Conservation (phyloP, 2,797 vertebrate genomes). For the Danio aesculapii region DNA sequence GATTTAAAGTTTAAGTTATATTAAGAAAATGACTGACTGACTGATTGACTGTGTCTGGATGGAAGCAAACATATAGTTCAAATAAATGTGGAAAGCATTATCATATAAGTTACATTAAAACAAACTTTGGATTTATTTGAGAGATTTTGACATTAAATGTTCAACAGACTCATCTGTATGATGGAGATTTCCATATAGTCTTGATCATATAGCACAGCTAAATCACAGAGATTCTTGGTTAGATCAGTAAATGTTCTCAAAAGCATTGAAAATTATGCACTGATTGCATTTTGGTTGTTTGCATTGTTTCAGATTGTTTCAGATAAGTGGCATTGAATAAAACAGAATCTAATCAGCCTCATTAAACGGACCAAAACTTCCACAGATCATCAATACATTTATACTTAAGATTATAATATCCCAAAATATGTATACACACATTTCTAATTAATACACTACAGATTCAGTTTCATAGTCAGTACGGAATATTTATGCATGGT, state of each 20-base stretch:
- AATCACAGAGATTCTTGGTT: neutral
- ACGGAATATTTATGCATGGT: neutral
- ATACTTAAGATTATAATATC: slow-evolving; percentile 7
- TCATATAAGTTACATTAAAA: neutral
- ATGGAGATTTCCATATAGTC: neutral
- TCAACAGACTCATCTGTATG: neutral
- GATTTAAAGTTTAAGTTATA: too few species aligned
- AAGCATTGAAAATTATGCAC: neutral
- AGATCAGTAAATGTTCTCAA: neutral
- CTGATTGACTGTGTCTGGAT: neutral
- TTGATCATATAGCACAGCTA: neutral
- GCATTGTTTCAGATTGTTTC: slow-evolving; percentile 18
- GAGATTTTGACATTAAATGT: too few species aligned
- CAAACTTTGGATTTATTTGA: too few species aligned
- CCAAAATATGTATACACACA: neutral
- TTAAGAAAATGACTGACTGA: too few species aligned
- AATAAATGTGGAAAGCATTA: neutral
- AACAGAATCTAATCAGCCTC: slow-evolving; percentile 36
- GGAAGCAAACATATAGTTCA: neutral
- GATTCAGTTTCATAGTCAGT: neutral
- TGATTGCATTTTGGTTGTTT: neutral
- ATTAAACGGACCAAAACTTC: slow-evolving; percentile 36
- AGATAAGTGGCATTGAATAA: slow-evolving; percentile 56
- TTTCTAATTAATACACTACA: neutral
- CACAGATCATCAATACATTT: slow-evolving; percentile 53